Percentiles rank a stretch among this genome's conserved stretches.
Conservation (phyloP, 1,140 invertebrate species). For the Polyergus mexicanus region DNA sequence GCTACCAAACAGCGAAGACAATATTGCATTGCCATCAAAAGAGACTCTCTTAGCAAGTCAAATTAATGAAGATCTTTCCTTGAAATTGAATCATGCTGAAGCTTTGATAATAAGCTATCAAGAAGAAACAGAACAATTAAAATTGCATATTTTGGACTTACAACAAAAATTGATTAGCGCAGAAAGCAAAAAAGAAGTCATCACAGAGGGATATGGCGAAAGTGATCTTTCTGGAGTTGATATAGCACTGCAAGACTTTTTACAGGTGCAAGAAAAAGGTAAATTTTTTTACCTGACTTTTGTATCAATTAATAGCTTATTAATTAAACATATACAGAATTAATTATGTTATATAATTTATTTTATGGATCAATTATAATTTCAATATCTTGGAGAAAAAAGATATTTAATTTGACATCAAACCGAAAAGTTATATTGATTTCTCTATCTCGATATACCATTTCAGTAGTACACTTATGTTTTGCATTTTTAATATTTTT, state of each 20-base stretch:
- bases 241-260: slow-evolving; percentile 80
- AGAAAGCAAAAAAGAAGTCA: slow-evolving; percentile 88
- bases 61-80: slow-evolving; percentile 80
- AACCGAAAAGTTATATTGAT: slow-evolving; percentile 8
- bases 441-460: background rate
- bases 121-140: slow-evolving; percentile 87
- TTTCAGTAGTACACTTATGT: slow-evolving; percentile 9
- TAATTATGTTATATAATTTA: background rate
- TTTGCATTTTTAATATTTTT: slow-evolving; percentile 12
- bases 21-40: slow-evolving; percentile 62
- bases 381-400: background rate
- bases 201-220: slow-evolving; percentile 89
- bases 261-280: slow-evolving; percentile 84
- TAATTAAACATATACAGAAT: background rate
- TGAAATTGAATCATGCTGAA: slow-evolving; percentile 85
- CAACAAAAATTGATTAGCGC: slow-evolving; percentile 84
- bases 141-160: slow-evolving; percentile 87
- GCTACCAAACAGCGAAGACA: slow-evolving; percentile 75
- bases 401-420: background rate
- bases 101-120: slow-evolving; percentile 85
- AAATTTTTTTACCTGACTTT: slow-evolving; percentile 35
- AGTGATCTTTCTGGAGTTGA: slow-evolving; percentile 78
- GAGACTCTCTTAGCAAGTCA: slow-evolving; percentile 68
- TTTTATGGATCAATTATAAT: background rate
- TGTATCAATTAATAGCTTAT: slow-evolving; percentile 21